phyloP scores from a whole-genome alignment of 2,888 invertebrate species.

The Heliconius ethilla region DNA sequence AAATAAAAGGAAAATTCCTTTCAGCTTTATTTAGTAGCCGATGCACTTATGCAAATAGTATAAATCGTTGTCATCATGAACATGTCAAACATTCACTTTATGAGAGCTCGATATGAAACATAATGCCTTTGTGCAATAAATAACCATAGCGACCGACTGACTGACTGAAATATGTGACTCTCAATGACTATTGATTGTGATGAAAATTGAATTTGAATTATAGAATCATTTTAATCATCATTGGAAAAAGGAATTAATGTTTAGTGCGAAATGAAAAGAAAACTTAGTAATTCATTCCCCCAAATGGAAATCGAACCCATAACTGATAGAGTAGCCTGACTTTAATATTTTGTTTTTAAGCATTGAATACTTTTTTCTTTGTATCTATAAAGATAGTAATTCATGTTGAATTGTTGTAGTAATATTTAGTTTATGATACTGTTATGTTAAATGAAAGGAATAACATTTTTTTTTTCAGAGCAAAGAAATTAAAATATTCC shows the following conservation, averaged over 20 bases:
- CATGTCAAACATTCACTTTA: slow-evolving; percentile 16
- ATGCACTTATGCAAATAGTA: not conserved
- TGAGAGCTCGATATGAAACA: not conserved
- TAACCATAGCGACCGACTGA: not conserved
- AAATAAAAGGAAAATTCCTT: no score
- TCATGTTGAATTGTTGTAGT: no score
- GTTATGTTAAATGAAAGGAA: no score
- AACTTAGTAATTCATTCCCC: not conserved
- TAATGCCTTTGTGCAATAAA: not conserved
- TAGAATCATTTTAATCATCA: not conserved
- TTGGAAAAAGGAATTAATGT: not conserved
- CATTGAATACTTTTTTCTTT: no score
- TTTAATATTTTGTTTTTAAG: no score
- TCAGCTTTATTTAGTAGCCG: no score
- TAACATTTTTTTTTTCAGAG: no score
- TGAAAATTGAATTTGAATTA: not conserved
- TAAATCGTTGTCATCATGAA: slow-evolving; percentile 24
- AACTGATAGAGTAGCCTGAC: not conserved
- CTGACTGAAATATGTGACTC: not conserved
- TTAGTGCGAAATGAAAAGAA: no score
- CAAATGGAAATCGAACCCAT: not conserved
- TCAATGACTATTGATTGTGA: not conserved
- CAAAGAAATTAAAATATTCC: no score
- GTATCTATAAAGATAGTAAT: no score
- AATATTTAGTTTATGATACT: no score